These are phyloP conservation scores for Cataglyphis rosenhaueri DNA, from an alignment of 2,888 invertebrate genomes.

Conservation along the genomic window DNA sequence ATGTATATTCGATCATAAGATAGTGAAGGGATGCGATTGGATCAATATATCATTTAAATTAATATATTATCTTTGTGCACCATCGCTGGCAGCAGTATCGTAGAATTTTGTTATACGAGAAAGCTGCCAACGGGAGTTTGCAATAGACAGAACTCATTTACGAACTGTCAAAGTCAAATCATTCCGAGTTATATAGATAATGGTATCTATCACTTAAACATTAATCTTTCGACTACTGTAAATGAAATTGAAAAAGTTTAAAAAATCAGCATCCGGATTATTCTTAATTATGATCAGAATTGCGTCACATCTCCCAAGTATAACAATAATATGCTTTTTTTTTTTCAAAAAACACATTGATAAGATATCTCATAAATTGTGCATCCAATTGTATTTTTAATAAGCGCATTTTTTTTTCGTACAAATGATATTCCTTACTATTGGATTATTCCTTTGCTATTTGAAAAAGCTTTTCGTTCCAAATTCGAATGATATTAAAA, in stretches of 20 bases:
- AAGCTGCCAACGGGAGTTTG: slow-evolving; percentile 32
- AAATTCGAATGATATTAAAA: neutral
- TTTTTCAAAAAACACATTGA: neutral
- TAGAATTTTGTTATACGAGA: slow-evolving; percentile 30
- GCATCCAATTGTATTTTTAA: neutral
- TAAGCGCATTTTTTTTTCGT: neutral
- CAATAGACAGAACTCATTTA: slow-evolving; percentile 45
- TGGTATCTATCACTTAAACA: slow-evolving; percentile 23
- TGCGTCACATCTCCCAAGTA: neutral
- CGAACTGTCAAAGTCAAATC: slow-evolving; percentile 45
- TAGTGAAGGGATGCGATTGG: neutral
- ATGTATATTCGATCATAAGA: neutral
- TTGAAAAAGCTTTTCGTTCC: neutral
- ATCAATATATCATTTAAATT: slow-evolving; percentile 29
- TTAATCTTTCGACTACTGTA: neutral
- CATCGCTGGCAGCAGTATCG: neutral
- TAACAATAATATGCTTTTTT: neutral
- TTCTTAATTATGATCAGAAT: neutral
- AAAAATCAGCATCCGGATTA: neutral
- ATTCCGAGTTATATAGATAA: slow-evolving; percentile 31
- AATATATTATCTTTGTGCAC: slow-evolving; percentile 30
- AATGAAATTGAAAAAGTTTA: neutral
- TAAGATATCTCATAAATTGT: neutral
- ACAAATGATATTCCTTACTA: neutral
- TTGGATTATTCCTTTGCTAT: neutral